Conservation (phyloP, 2,888 invertebrate species). For the Agonopterix heracliana region DNA sequence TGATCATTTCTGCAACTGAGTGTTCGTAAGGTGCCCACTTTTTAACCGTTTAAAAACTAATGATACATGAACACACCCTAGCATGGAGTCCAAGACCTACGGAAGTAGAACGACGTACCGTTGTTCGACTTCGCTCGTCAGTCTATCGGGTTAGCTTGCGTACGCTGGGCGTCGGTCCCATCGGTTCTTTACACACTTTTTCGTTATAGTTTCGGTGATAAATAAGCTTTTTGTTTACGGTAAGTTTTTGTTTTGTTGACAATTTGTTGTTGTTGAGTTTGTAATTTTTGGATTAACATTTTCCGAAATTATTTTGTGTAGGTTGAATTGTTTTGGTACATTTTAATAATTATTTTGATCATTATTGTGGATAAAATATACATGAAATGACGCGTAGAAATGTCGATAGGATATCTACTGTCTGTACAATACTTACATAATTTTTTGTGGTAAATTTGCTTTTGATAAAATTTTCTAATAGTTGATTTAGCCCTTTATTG, state of each 20-base stretch:
- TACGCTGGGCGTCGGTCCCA: slow-evolving; percentile 32
- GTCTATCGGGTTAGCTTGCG: slow-evolving; percentile 42
- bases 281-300: not conserved
- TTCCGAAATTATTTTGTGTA: not conserved
- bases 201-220: not conserved
- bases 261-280: not conserved
- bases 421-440: no score
- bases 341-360: no score
- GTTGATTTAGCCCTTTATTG: no score
- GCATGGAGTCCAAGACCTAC: no score
- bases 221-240: slow-evolving; percentile 31
- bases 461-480: no score
- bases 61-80: no score
- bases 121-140: slow-evolving; percentile 44
- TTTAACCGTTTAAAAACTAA: no score
- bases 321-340: not conserved
- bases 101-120: slow-evolving; percentile 61
- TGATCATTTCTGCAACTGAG: no score
- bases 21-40: not conserved
- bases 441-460: no score
- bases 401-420: no score
- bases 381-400: no score
- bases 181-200: not conserved
- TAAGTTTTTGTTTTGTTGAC: slow-evolving; percentile 31
- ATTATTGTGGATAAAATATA: no score